Percentiles rank a stretch among this genome's conserved stretches.
Conservation (phyloP, 2,888 invertebrate species). For the Ctenicera cuprea region DNA sequence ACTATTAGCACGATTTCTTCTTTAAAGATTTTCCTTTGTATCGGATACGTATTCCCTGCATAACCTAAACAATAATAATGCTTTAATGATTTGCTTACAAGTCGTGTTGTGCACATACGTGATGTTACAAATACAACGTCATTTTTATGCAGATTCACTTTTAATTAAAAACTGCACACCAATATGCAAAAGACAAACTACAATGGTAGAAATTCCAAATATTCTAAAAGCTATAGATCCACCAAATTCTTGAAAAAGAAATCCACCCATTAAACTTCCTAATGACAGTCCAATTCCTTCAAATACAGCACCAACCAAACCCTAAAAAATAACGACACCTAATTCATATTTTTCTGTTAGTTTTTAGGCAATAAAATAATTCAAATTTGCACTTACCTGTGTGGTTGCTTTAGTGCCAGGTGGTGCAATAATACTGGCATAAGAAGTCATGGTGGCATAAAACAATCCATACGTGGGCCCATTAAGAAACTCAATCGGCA, state of each 20-base stretch:
- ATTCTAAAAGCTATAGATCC: slow-evolving; percentile 82
- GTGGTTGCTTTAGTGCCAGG: slow-evolving; percentile 91
- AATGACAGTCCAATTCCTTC: slow-evolving; percentile 91
- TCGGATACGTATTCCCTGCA: too few species aligned
- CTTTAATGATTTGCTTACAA: too few species aligned
- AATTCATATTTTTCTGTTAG: too few species aligned
- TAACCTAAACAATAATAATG: too few species aligned
- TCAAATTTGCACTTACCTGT: slow-evolving; percentile 78
- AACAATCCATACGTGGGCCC: slow-evolving; percentile 93
- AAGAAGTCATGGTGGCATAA: slow-evolving; percentile 92
- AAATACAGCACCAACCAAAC: slow-evolving; percentile 89
- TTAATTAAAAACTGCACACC: slow-evolving; percentile 71
- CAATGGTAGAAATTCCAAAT: slow-evolving; percentile 82
- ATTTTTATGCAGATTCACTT: too few species aligned
- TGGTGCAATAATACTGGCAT: slow-evolving; percentile 88
- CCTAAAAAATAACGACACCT: too few species aligned
- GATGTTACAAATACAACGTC: too few species aligned
- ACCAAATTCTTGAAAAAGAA: slow-evolving; percentile 78
- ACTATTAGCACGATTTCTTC: too few species aligned
- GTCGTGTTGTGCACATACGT: too few species aligned
- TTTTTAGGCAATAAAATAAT: too few species aligned
- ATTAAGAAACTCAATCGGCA: slow-evolving; percentile 90
- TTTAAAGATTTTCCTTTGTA: too few species aligned
- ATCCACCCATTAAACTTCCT: slow-evolving; percentile 87
- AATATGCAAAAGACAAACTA: slow-evolving; percentile 77